Evolutionary conservation across 2,797 vertebrate genomes (phyloP), one percentile per base, ranked within the genome.

Genomic region (Chaetophractus vellerosus): DNA sequence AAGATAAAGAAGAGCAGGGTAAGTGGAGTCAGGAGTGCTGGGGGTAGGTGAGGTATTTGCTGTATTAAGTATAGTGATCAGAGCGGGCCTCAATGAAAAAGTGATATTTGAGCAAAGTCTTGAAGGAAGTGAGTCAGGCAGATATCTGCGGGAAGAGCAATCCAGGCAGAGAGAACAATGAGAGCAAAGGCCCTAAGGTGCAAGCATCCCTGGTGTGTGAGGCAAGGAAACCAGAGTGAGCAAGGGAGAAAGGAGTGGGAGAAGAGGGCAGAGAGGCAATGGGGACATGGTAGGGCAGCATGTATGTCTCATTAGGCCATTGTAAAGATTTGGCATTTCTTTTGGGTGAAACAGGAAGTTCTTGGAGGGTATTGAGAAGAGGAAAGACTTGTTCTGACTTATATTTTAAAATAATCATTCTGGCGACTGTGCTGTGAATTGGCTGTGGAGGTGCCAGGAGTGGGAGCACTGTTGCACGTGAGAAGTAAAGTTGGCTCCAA

Each of bases 401-500:
- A 52, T 55, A 71, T 33, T 36, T 63, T 41, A 38, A 36, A 26
- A 76, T 16, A 26, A 76, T 16, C 38, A 41, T 84, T n/a, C 21
- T 84, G 55, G 10, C 26, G 76, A 26, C 5, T 1, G 5, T 90
- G 28, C 4, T 69, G 5, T 71, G 69, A 81, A 33, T 31, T 55
- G 75, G 52, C 61, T 9, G 3, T 1, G 6, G 59, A 71, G 6
- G 2, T 41, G 28, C 36, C 1, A 26, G 61, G 4, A 12, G 7
- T 15, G 5, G 33, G 38, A 52, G 12, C 16, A 66, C 36, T 12
- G 24, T 18, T 15, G 45, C 9, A 41, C 6, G 19, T 57, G 57
- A 80, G 76, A 91, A 80, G 41, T 55, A 28, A 55, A n/a, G 38
- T 72, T 52, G 26, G 9, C 31, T 91, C 23, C 86, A n/a, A 69